Evolutionary conservation across 2,797 vertebrate genomes (phyloP), one percentile per base, ranked within the genome.

Genomic region (Syncerus caffer): DNA sequence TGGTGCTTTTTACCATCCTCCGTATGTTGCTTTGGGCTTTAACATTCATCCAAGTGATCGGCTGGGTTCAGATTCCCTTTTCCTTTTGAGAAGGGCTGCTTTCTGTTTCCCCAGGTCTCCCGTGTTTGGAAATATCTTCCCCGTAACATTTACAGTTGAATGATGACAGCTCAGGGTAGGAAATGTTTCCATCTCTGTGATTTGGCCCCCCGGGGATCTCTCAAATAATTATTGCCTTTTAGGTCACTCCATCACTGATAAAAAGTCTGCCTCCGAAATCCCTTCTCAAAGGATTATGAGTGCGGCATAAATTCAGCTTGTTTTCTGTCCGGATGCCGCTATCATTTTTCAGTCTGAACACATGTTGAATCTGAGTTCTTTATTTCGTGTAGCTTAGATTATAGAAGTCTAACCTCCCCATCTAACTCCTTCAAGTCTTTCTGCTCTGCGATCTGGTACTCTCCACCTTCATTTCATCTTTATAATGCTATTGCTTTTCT

Each of bases 1-100:
- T 2, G 0, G 1, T 6, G 17, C 13, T 10, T 29, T 58, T 10
- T 25, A 58, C 23, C 15, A 2, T 23, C 16, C 42, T 7, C 6
- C 10, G 31, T 14, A 16, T 10, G 19, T 10, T 71, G 14, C 17
- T 25, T 50, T n/a, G 5, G 6, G 7, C 80, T 58, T 50, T 51
- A 31, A 42, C 21, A 4, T 42, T 38, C 60, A 7, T 80, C 38
- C 19, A 0, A 27, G 4, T 50, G 14, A n/a, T 21, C 27, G 2
- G 60, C 8, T 58, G 53, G 7, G 3, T 80, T 71, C 50, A 21
- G 7, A n/a, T 25, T 50, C 31, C 16, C 2, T 14, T 38, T 1
- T 47, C 55, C 55, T 74, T 14, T 71, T 15, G 15, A 57, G 21
- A 55, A 16, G 45, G 12, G 23, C 29, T 58, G 34, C 11, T 29